Percentiles rank a stretch among this genome's conserved stretches.
phyloP scores from a whole-genome alignment of 2,113 vertebrate species.

The Mus spicilegus region DNA sequence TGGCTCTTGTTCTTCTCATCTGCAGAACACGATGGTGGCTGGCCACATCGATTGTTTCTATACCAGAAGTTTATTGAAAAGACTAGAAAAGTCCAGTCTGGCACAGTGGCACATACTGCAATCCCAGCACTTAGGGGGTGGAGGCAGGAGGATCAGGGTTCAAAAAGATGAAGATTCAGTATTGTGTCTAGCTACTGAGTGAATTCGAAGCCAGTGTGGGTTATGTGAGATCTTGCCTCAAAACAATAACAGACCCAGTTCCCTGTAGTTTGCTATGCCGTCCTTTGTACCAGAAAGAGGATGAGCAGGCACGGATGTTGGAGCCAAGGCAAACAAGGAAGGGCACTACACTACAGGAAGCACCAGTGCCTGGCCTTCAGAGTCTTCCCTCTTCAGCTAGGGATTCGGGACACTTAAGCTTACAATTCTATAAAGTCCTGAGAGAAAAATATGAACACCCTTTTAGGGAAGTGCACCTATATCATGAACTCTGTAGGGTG shows the following conservation, averaged over 20 bases:
- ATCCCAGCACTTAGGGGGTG: neutral
- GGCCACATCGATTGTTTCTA: neutral
- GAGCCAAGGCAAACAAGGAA: neutral
- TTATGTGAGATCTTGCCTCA: neutral
- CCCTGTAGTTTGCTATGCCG: neutral
- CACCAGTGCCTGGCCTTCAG: neutral
- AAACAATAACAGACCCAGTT: neutral
- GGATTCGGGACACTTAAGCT: neutral
- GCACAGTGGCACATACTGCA: neutral
- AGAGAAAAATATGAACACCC: neutral
- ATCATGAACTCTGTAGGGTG: neutral
- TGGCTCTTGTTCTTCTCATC: neutral
- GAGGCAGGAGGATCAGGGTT: neutral
- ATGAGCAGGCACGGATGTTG: neutral
- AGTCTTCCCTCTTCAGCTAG: neutral
- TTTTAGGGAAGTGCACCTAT: neutral
- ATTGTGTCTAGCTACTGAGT: neutral
- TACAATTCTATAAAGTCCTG: neutral
- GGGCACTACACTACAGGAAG: neutral
- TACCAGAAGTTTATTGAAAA: neutral
- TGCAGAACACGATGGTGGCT: neutral
- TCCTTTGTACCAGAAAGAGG: neutral
- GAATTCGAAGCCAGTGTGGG: neutral
- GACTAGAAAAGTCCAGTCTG: neutral
- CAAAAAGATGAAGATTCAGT: neutral